Evolutionary conservation across 2,797 vertebrate genomes (phyloP).

Genomic region (Cryptoprocta ferox): DNA sequence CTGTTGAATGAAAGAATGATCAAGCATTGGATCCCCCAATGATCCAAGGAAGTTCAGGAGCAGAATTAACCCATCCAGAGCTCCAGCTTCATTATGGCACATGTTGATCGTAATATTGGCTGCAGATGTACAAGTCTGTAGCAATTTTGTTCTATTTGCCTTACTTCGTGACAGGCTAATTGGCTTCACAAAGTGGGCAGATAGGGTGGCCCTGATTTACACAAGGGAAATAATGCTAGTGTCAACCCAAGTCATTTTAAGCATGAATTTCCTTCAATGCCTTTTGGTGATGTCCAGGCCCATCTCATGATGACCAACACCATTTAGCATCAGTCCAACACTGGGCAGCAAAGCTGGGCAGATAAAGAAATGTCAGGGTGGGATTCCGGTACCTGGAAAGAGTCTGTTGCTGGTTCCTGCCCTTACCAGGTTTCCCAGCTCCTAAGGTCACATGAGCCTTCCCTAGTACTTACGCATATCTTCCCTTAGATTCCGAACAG

Average conservation of each 20-base stretch:
- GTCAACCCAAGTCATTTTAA: constrained; percentile 9
- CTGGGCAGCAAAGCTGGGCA: neutral
- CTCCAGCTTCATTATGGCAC: neutral
- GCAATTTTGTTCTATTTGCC: neutral
- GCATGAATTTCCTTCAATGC: constrained; percentile 15
- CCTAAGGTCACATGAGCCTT: neutral
- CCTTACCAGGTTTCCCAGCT: neutral
- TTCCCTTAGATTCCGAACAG: constrained; percentile 86
- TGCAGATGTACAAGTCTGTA: neutral
- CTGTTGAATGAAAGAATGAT: neutral
- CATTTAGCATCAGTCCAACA: neutral
- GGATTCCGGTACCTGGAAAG: neutral
- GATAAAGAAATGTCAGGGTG: neutral
- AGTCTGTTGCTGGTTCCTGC: neutral
- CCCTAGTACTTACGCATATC: constrained; percentile 85
- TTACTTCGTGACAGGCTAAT: neutral
- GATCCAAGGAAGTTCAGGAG: neutral
- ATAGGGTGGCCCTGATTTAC: neutral
- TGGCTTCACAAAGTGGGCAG: neutral
- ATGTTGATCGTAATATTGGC: neutral
- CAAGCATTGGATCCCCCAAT: neutral
- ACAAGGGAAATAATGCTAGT: neutral
- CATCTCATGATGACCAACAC: neutral
- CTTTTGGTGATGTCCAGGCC: neutral
- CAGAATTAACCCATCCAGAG: neutral